Evolutionary conservation across 2,888 invertebrate species (phyloP).

Genomic region (Elysia crispata): DNA sequence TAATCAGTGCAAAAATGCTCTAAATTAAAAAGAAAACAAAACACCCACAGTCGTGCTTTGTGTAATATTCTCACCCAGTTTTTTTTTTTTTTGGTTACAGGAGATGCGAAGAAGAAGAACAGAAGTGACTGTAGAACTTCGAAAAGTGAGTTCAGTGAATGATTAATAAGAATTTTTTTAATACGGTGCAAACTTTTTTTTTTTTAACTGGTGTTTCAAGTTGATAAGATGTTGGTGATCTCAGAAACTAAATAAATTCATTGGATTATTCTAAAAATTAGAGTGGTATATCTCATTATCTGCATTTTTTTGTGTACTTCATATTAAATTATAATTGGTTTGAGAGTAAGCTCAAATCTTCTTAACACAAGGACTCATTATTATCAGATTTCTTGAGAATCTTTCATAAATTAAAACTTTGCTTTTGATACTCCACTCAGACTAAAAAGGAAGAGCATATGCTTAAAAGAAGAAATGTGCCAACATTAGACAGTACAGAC

Average conservation of each 20-base stretch:
- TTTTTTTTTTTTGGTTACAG: constrained; percentile 54
- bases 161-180: neutral
- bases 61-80: too few species aligned
- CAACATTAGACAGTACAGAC: constrained; percentile 87
- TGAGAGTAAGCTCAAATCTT: too few species aligned
- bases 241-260: neutral
- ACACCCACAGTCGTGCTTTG: too few species aligned
- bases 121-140: constrained; percentile 96
- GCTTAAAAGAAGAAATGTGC: constrained; percentile 96
- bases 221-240: neutral
- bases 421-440: constrained; percentile 66
- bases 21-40: too few species aligned
- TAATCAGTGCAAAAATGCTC: too few species aligned
- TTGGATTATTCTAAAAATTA: too few species aligned
- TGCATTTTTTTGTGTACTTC: too few species aligned
- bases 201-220: neutral
- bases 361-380: too few species aligned
- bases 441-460: constrained; percentile 98
- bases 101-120: constrained; percentile 97
- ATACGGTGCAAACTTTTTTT: neutral
- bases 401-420: too few species aligned
- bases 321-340: too few species aligned
- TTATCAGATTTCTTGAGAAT: too few species aligned
- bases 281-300: too few species aligned
- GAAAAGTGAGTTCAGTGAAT: constrained; percentile 81